Base-by-base conservation (phyloP, 2,113 vertebrate species). In the Chionodraco myersi region DNA sequence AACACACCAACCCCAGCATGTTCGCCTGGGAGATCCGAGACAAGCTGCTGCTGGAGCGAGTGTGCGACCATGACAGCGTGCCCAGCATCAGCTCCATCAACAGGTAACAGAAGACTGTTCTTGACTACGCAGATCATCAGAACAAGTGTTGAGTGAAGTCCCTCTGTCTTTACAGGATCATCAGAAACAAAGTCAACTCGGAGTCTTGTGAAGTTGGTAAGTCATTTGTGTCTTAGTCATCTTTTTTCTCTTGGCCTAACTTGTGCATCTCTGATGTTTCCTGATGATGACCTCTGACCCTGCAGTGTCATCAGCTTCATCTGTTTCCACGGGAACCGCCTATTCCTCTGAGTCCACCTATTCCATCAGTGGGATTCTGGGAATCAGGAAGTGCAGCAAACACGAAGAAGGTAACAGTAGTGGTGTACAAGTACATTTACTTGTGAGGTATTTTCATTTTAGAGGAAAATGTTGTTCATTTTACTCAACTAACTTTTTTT, bases 51-150 rank as follows among this genome's bases (percentile, higher is more conserved):
- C 90, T 95, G 2, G 96, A 96, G 72, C 92, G 86, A 0, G 94
- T 95, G 75, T 96, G 96, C 53, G 93, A 95, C 84, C 90, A 87
- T 0, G 93, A 94, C 80, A 95, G 93, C 0, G 95, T 96, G 34
- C 96, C 95, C 80, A 96, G 96, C 68, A 94, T 96, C 89, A 96
- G 95, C 88, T 96, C 96, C 76, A 96, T 96, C 81, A 96, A 96
- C 92, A 96, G 90, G 90, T 90, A 85, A 41, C 3, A 8, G 36
- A 63, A 16, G 9, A 30, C 4, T 92, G 67, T 92, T 90, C 41
- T 83, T 83, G 7, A 59, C n/a, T 23, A 9, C 61, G 47, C 8
- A 61, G 30, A 77, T 59, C 34, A 8, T 10, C 14, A 18, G 52
- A 51, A 0, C 54, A 10, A 60, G 13, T 18, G 0, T 10, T 69